These are phyloP conservation scores for Macrochelys suwanniensis DNA, from an alignment of 2,797 vertebrate genomes.

Conservation along the genomic window DNA sequence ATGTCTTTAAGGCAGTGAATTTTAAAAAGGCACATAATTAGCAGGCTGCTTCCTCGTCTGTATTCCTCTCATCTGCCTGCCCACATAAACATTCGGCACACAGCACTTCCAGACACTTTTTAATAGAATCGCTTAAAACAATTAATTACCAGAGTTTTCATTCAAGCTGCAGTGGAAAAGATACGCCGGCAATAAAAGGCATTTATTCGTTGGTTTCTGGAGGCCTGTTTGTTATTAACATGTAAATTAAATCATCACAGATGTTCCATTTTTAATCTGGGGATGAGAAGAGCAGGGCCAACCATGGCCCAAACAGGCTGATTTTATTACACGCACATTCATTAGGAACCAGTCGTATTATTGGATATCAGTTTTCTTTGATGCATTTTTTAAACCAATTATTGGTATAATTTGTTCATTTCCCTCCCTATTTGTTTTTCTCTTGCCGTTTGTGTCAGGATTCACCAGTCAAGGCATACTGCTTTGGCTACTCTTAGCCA, in stretches of 20 bases:
- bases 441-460: constrained; percentile 61
- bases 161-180: constrained; percentile 92
- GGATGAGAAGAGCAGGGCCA: constrained; percentile 90
- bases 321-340: constrained; percentile 95
- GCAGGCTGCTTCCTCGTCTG: constrained; percentile 76
- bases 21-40: constrained; percentile 78
- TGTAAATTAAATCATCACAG: constrained; percentile 99
- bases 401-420: constrained; percentile 82
- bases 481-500: not conserved
- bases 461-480: constrained; percentile 27
- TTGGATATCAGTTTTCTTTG: constrained; percentile 82
- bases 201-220: constrained; percentile 98
- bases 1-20: constrained; percentile 73
- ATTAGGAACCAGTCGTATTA: constrained; percentile 89
- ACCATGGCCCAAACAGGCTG: constrained; percentile 89
- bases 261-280: constrained; percentile 99
- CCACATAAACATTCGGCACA: constrained; percentile 87
- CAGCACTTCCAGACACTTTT: constrained; percentile 94
- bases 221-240: constrained; percentile 99
- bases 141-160: constrained; percentile 98
- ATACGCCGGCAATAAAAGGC: constrained; percentile 97
- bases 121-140: constrained; percentile 99
- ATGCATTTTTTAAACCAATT: constrained; percentile 81
- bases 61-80: constrained; percentile 79
- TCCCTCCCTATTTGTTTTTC: constrained; percentile 77